Conservation (phyloP, 2,113 vertebrate genomes). For the Brevimyrus niger region DNA sequence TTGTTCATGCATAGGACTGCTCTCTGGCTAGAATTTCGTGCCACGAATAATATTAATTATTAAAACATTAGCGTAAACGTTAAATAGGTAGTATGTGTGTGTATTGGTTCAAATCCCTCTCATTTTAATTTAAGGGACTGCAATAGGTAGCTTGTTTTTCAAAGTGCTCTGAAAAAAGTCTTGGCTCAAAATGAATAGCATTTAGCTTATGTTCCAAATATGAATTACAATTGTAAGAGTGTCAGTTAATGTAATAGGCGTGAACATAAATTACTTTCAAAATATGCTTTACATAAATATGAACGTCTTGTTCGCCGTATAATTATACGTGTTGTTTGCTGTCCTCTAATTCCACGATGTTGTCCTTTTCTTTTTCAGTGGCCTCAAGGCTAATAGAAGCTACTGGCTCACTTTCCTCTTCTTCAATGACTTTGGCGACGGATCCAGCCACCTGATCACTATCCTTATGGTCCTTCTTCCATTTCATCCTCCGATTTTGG, state of each 20-base stretch:
- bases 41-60: neutral
- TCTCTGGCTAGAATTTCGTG: neutral
- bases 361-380: conserved; percentile 5
- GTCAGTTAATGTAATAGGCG: neutral
- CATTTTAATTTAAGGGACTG: neutral
- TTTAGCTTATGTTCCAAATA: neutral
- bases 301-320: neutral
- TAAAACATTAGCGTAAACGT: conserved; percentile 1
- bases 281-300: neutral
- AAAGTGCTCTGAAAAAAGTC: conserved; percentile 11
- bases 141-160: conserved; percentile 8
- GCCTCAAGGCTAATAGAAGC: neutral
- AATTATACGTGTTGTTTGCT: neutral
- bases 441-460: neutral
- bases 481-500: conserved; percentile 88
- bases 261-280: conserved; percentile 8
- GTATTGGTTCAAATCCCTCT: neutral
- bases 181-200: neutral
- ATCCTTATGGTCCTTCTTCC: conserved; percentile 77
- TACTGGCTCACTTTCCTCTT: conserved; percentile 12
- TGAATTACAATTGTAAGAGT: neutral
- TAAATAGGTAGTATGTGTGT: conserved; percentile 14
- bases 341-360: conserved; percentile 10
- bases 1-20: neutral
- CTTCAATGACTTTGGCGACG: neutral